These are phyloP conservation scores for Heterotilapia buettikoferi DNA, from an alignment of 2,113 vertebrate genomes.

Conservation along the genomic window DNA sequence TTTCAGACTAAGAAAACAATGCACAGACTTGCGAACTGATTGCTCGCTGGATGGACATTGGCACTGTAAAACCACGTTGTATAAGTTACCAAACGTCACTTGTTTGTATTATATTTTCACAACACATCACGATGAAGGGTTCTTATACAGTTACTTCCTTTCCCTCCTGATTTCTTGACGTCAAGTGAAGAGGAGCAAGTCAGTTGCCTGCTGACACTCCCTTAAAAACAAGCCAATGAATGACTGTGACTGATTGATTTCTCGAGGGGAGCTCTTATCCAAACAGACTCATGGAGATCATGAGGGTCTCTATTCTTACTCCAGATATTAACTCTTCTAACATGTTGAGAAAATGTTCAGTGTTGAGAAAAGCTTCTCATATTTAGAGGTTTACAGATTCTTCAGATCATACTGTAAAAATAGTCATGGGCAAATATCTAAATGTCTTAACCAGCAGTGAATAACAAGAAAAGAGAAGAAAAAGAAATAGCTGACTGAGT, in stretches of 20 bases:
- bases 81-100: slow-evolving; percentile 5
- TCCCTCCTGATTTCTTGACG: slow-evolving; percentile 11
- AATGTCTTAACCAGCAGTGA: background rate
- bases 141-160: slow-evolving; percentile 39
- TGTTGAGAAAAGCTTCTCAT: background rate
- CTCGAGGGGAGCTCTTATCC: background rate
- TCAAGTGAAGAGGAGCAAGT: slow-evolving; percentile 25
- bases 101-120: slow-evolving; percentile 18
- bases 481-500: background rate
- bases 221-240: slow-evolving; percentile 34
- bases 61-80: background rate
- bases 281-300: background rate
- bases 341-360: background rate
- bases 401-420: background rate
- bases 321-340: background rate
- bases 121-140: slow-evolving; percentile 1
- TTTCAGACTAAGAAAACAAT: background rate
- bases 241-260: background rate
- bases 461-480: background rate
- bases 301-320: background rate
- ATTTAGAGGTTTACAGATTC: background rate
- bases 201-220: slow-evolving; percentile 9
- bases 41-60: background rate
- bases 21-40: background rate
- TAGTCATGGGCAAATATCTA: slow-evolving; percentile 9